These are phyloP conservation scores for Zaprionus tsacasi DNA, from an alignment of 1,140 invertebrate genomes.

Conservation along the genomic window DNA sequence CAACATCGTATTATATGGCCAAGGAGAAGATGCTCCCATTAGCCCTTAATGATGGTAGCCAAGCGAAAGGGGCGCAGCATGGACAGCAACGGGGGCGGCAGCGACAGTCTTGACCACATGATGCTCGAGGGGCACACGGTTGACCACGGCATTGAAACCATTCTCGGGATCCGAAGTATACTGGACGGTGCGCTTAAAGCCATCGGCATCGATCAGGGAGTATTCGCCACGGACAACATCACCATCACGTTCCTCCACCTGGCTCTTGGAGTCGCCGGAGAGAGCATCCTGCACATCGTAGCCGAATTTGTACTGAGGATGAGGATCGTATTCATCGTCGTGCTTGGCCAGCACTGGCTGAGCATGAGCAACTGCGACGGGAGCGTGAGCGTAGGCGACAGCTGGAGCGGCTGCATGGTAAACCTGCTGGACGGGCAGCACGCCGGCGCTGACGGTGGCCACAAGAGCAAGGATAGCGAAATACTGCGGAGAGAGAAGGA, in stretches of 20 bases:
- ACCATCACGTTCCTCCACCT: constrained; percentile 86
- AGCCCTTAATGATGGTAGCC: constrained; percentile 62
- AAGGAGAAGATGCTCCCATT: background rate
- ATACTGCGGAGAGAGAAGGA: constrained; percentile 41
- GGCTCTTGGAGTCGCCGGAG: constrained; percentile 86
- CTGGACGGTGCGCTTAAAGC: constrained; percentile 80
- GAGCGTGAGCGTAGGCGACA: constrained; percentile 48
- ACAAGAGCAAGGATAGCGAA: constrained; percentile 69
- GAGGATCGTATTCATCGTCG: constrained; percentile 81
- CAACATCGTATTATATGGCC: constrained; percentile 23
- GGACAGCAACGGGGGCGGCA: constrained; percentile 48
- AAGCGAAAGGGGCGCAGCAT: constrained; percentile 55
- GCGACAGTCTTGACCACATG: constrained; percentile 71
- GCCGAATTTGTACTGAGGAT: constrained; percentile 85
- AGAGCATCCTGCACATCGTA: constrained; percentile 85
- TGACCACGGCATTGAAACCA: constrained; percentile 84
- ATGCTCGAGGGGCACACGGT: constrained; percentile 79
- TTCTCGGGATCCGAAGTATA: constrained; percentile 83
- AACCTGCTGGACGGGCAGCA: constrained; percentile 64
- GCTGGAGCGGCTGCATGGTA: constrained; percentile 52
- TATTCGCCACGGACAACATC: constrained; percentile 85
- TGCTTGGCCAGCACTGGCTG: constrained; percentile 68
- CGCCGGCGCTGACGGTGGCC: constrained; percentile 63
- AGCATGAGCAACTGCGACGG: constrained; percentile 59
- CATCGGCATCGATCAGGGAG: constrained; percentile 82